Evolutionary conservation across 2,113 vertebrate genomes (phyloP).

Genomic region (Dipodomys spectabilis): DNA sequence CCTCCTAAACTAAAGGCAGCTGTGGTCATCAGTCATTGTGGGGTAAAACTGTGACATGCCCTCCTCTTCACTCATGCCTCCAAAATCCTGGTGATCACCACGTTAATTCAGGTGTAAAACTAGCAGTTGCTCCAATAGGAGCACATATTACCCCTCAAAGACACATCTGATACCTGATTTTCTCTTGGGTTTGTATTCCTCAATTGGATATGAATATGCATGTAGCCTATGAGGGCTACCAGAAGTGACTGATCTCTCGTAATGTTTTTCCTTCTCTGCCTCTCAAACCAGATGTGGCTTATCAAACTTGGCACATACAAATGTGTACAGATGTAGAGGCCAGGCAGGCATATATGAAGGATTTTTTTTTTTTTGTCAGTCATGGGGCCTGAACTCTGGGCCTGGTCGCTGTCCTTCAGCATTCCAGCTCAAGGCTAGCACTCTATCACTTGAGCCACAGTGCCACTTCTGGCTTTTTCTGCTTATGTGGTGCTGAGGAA

Average conservation of each 20-base stretch:
- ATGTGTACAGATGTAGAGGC: neutral
- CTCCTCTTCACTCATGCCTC: too few species aligned
- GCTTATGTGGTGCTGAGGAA: too few species aligned
- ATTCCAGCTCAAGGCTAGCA: too few species aligned
- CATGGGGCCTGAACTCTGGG: too few species aligned
- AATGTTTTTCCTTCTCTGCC: neutral
- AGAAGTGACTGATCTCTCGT: neutral
- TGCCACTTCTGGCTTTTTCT: too few species aligned
- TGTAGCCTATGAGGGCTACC: neutral
- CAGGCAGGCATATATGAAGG: accelerated
- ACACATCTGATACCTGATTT: neutral
- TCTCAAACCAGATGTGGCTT: neutral
- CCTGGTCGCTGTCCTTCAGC: too few species aligned
- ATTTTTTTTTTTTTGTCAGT: too few species aligned
- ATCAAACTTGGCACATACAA: neutral
- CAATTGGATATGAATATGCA: neutral
- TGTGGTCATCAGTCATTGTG: accelerated
- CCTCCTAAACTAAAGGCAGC: too few species aligned
- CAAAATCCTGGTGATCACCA: too few species aligned
- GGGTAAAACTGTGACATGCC: too few species aligned
- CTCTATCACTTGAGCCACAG: too few species aligned
- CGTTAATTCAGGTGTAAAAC: neutral
- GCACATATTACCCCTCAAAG: neutral
- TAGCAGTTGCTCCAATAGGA: neutral
- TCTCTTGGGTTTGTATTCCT: neutral